Evolutionary conservation across 2,888 invertebrate genomes (phyloP).

Genomic region (Hanleya hanleyi): DNA sequence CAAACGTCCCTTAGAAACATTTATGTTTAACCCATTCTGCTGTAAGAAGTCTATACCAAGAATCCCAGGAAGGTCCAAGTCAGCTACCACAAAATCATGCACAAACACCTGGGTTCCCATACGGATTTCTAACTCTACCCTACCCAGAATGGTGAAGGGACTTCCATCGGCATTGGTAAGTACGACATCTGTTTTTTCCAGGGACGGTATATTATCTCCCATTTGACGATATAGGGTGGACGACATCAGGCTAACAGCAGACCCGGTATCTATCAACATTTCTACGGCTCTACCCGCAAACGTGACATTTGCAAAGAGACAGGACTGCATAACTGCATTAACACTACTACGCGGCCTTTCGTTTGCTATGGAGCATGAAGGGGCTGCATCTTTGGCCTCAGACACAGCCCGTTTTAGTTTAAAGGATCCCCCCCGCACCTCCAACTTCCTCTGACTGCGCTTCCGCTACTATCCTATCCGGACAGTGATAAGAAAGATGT

Average conservation of each 20-base stretch:
- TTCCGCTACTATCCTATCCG: not conserved
- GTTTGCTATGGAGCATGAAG: no score
- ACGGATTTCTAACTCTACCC: conserved; percentile 15
- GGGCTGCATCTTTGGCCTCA: not conserved
- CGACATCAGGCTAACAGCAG: not conserved
- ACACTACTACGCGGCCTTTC: not conserved
- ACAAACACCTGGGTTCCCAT: conserved; percentile 13
- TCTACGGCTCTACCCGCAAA: not conserved
- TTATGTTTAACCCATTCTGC: conserved; percentile 26
- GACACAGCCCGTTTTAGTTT: conserved; percentile 1
- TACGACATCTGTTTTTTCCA: not conserved
- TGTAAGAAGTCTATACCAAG: conserved; percentile 33
- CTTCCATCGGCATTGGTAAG: conserved; percentile 20
- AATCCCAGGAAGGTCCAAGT: conserved; percentile 24
- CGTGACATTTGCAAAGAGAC: not conserved
- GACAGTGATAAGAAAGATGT: not conserved
- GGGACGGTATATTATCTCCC: not conserved
- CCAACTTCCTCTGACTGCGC: not conserved
- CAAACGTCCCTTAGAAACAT: conserved; percentile 16
- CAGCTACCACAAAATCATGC: conserved; percentile 32
- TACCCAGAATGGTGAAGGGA: conserved; percentile 13
- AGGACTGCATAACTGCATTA: not conserved
- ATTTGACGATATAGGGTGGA: not conserved
- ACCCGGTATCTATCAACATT: not conserved
- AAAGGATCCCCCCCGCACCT: not conserved